A percentile compares a stretch with the other conserved stretches of the same genome.
phyloP scores from a whole-genome alignment of 2,888 invertebrate species.

The Polydrusus cervinus region DNA sequence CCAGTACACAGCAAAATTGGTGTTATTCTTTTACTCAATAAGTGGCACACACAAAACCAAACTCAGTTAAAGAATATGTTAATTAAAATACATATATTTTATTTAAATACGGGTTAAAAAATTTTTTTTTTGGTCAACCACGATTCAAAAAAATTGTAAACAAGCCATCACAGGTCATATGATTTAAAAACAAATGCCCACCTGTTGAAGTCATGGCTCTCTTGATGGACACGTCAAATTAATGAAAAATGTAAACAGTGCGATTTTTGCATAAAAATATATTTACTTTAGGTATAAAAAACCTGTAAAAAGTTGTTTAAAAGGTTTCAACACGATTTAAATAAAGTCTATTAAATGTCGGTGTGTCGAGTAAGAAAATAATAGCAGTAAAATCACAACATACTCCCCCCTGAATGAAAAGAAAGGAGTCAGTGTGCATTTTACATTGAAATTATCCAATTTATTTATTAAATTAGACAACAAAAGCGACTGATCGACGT shows the following conservation, averaged over 20 bases:
- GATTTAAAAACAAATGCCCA: slow-evolving; percentile 44
- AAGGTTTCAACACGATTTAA: not conserved
- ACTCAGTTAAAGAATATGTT: no score
- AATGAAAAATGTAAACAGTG: slow-evolving; percentile 43
- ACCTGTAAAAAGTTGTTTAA: slow-evolving; percentile 1
- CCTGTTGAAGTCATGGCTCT: slow-evolving; percentile 44
- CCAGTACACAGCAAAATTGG: no score
- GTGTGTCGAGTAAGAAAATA: slow-evolving; percentile 30
- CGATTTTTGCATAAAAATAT: not conserved
- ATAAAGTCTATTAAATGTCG: slow-evolving; percentile 9
- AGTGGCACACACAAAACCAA: no score
- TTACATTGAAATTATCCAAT: slow-evolving; percentile 52
- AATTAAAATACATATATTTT: no score
- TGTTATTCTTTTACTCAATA: no score
- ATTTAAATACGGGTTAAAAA: no score
- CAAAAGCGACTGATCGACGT: slow-evolving; percentile 42
- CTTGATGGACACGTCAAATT: slow-evolving; percentile 38
- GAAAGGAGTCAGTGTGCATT: slow-evolving; percentile 47
- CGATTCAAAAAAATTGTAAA: not conserved
- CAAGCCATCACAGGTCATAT: slow-evolving; percentile 32
- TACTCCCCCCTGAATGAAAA: slow-evolving; percentile 52
- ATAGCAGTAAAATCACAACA: slow-evolving; percentile 45
- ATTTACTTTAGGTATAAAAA: not conserved
- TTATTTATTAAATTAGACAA: slow-evolving; percentile 53
- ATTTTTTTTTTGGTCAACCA: not conserved